A percentile compares a stretch with the other conserved stretches of the same genome.
These are phyloP conservation scores for Menidia beryllina DNA, from an alignment of 2,113 vertebrate genomes.

Conservation along the genomic window DNA sequence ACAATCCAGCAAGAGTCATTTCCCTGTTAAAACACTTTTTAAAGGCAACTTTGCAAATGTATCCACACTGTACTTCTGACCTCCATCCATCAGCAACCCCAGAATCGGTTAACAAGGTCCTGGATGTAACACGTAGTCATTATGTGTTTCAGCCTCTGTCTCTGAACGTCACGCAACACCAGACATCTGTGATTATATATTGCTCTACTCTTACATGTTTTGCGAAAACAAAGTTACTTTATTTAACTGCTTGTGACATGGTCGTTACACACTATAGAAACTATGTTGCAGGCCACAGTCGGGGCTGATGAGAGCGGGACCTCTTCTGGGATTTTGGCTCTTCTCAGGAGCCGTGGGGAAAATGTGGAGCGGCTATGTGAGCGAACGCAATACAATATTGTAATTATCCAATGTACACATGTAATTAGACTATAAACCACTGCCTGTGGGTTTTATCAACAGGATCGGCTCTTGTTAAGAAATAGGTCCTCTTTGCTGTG, in stretches of 20 bases:
- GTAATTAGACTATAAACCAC: conserved; percentile 53
- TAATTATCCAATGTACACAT: conserved; percentile 62
- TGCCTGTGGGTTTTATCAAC: conserved; percentile 48
- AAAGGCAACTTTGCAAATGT: no score
- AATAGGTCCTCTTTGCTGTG: not conserved
- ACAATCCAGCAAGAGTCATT: no score
- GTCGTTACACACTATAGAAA: conserved; percentile 18
- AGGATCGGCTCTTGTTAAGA: conserved; percentile 19
- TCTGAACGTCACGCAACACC: conserved; percentile 28
- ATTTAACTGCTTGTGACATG: not conserved
- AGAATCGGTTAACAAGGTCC: conserved; percentile 24
- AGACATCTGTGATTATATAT: conserved; percentile 20
- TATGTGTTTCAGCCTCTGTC: conserved; percentile 22
- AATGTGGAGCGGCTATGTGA: conserved; percentile 34
- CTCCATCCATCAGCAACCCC: conserved; percentile 4
- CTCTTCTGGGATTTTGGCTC: conserved; percentile 24
- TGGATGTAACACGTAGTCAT: conserved; percentile 22
- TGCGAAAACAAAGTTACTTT: conserved; percentile 8
- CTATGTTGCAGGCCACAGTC: conserved; percentile 17
- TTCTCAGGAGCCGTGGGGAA: conserved; percentile 24
- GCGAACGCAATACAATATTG: conserved; percentile 59
- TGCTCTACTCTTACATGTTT: conserved; percentile 5
- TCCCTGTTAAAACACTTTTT: no score
- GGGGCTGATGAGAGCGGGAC: not conserved
- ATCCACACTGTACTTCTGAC: not conserved